Conservation (phyloP, 2,888 invertebrate genomes). For the Drosophila paramelanica region DNA sequence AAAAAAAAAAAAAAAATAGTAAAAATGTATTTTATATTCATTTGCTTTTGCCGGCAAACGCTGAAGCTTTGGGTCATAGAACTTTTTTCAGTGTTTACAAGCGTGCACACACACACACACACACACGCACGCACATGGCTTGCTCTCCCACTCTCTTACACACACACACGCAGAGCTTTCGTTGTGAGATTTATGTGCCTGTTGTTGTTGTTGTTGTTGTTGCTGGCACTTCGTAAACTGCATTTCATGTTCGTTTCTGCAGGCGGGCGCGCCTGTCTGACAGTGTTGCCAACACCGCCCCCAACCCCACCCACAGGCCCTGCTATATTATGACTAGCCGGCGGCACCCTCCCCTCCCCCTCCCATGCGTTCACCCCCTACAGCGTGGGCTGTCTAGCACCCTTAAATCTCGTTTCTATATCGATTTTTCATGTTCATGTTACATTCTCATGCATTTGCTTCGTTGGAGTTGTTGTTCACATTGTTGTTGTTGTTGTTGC, state of each 20-base stretch:
- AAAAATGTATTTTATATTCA: conserved; percentile 42
- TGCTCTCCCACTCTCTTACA: conserved; percentile 24
- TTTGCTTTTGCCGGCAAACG: conserved; percentile 55
- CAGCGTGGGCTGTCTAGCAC: conserved; percentile 64
- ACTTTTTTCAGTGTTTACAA: conserved; percentile 75
- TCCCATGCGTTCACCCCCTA: background rate
- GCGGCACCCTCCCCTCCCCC: background rate
- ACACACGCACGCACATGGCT: conserved; percentile 15
- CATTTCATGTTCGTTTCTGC: conserved; percentile 59
- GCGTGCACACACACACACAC: conserved; percentile 42
- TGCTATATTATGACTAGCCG: conserved; percentile 32
- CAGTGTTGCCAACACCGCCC: conserved; percentile 9
- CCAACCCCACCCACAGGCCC: background rate
- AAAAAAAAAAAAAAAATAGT: background rate
- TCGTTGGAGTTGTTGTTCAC: conserved; percentile 7
- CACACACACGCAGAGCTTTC: conserved; percentile 53
- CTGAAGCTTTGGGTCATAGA: conserved; percentile 81
- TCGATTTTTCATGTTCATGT: conserved; percentile 78
- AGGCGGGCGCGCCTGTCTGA: conserved; percentile 42
- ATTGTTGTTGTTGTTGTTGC: conserved; percentile 1
- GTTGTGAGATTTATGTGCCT: conserved; percentile 70
- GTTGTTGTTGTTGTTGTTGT: conserved; percentile 37
- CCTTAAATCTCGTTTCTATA: conserved; percentile 79
- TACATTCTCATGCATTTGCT: conserved; percentile 59
- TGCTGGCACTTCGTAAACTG: conserved; percentile 58